Evolutionary conservation across 2,113 vertebrate species (phyloP).

Genomic region (Amia ocellicauda): DNA sequence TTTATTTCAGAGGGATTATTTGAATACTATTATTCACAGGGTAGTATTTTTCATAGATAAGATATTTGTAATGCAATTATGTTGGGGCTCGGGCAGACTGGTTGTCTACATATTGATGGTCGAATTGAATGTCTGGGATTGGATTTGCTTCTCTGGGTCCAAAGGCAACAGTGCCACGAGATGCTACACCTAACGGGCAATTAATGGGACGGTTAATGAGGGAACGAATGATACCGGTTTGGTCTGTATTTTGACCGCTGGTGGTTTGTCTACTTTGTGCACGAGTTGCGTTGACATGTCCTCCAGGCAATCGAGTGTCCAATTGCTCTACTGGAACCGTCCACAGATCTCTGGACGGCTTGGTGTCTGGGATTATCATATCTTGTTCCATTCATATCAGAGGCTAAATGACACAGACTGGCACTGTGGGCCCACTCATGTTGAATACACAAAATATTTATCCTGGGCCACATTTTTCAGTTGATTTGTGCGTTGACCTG

Average conservation of each 20-base stretch:
- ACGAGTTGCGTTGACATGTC: neutral
- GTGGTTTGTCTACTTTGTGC: neutral
- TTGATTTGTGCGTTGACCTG: no score
- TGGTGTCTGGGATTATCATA: neutral
- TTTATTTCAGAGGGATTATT: neutral
- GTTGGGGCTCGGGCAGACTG: neutral
- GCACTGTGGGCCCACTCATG: no score
- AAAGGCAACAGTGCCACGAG: neutral
- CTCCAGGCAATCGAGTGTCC: neutral
- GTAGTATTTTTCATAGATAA: conserved; percentile 26
- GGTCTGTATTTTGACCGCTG: neutral
- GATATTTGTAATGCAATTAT: conserved; percentile 17
- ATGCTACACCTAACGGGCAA: neutral
- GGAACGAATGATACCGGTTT: neutral
- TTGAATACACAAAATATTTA: no score
- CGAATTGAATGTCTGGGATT: conserved; percentile 48
- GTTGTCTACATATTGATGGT: conserved; percentile 43
- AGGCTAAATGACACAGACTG: no score
- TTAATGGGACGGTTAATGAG: neutral
- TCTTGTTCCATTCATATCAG: neutral
- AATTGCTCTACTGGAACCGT: neutral
- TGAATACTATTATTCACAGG: conserved; percentile 29
- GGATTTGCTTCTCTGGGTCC: conserved; percentile 35
- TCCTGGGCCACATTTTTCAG: no score
- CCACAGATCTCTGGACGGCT: neutral